These are phyloP conservation scores for Lycopodina hypogea DNA, from an alignment of 37 sponge, comb jelly and placozoan genomes.

Conservation along the genomic window DNA sequence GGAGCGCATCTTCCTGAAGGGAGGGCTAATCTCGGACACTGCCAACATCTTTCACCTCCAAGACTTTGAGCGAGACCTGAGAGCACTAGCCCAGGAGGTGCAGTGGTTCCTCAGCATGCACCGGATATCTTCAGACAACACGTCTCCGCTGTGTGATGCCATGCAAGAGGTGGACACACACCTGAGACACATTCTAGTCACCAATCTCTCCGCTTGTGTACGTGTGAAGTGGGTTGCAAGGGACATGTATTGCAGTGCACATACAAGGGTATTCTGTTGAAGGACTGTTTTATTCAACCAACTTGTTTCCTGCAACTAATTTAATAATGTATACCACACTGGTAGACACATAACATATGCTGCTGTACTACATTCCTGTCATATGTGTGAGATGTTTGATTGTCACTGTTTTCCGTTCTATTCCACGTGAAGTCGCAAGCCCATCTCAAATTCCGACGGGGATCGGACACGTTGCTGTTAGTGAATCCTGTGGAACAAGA, in stretches of 20 bases:
- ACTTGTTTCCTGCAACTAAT: too few relatives aligned
- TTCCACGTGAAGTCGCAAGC: too few relatives aligned
- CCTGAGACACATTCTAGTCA: constrained; percentile 38
- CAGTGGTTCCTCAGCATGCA: constrained; percentile 70
- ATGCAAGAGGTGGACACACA: constrained; percentile 46
- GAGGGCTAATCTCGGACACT: constrained; percentile 22
- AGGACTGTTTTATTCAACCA: too few relatives aligned
- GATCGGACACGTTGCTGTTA: constrained; percentile 20
- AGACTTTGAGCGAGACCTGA: constrained; percentile 50
- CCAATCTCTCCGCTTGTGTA: constrained; percentile 20
- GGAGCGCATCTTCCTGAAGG: constrained; percentile 54
- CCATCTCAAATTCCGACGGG: constrained; percentile 17
- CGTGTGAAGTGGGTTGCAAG: too few relatives aligned
- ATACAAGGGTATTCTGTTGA: too few relatives aligned
- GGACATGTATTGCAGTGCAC: too few relatives aligned
- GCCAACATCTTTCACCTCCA: constrained; percentile 43
- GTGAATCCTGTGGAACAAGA: background rate
- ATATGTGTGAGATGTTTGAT: too few relatives aligned
- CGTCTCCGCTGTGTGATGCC: constrained; percentile 14
- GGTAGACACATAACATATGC: too few relatives aligned
- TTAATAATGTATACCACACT: too few relatives aligned
- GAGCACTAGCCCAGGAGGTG: constrained; percentile 57
- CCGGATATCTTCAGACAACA: constrained; percentile 42
- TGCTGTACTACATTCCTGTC: too few relatives aligned
- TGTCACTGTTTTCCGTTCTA: too few relatives aligned